Percentiles rank a stretch among this genome's conserved stretches.
Conservation (phyloP, 2,113 vertebrate genomes). For the Oreochromis niloticus region DNA sequence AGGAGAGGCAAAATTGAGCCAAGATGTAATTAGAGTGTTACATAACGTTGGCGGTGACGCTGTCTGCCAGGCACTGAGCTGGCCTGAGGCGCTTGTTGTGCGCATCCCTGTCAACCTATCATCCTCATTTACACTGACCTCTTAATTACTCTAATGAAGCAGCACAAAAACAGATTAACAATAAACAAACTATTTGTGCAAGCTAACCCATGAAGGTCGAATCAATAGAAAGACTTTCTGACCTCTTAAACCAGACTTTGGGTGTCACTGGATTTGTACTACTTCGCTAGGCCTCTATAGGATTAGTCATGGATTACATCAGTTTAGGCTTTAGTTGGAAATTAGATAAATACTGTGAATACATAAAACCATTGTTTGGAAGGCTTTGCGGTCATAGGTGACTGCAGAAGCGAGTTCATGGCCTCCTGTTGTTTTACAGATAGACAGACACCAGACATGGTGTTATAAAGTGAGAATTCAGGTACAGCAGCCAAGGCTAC, state of each 20-base stretch:
- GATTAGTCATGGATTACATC: conserved; percentile 41
- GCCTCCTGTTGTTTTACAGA: not conserved
- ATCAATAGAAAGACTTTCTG: not conserved
- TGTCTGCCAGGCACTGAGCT: not conserved
- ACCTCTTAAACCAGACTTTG: not conserved
- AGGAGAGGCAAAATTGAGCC: not conserved
- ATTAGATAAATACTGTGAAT: not conserved
- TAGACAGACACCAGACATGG: not conserved
- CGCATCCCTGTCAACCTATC: conserved; percentile 6
- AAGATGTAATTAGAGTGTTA: conserved; percentile 43
- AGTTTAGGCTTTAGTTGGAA: not conserved
- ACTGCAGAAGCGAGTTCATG: not conserved
- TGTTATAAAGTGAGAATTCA: not conserved
- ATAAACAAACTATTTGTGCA: not conserved
- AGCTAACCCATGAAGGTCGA: conserved; percentile 9
- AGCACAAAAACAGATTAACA: conserved; percentile 15
- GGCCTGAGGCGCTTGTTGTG: not conserved
- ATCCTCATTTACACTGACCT: conserved; percentile 31
- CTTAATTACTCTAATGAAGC: conserved; percentile 43
- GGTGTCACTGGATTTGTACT: not conserved
- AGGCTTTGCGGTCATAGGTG: not conserved
- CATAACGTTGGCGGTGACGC: conserved; percentile 31
- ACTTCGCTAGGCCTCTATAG: not conserved
- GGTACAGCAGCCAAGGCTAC: not conserved
- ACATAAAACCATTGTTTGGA: not conserved